These are phyloP conservation scores for Drosophila asahinai DNA, from an alignment of 1,140 invertebrate species.

Conservation along the genomic window DNA sequence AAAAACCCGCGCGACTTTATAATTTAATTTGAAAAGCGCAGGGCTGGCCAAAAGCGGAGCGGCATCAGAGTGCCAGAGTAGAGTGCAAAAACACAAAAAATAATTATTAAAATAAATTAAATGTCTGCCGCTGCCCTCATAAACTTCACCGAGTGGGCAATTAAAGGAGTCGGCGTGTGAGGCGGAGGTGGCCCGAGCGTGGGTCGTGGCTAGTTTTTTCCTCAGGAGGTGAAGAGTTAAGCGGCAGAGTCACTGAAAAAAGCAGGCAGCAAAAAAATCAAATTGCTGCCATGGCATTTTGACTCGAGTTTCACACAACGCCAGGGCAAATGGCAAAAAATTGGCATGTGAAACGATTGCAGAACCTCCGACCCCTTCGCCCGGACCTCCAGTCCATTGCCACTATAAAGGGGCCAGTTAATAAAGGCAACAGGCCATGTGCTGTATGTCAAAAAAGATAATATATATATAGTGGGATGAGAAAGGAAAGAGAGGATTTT, in stretches of 20 bases:
- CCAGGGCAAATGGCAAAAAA: constrained; percentile 39
- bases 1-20: constrained; percentile 69
- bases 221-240: constrained; percentile 42
- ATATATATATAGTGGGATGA: neutral
- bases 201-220: constrained; percentile 51
- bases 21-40: constrained; percentile 79
- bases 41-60: constrained; percentile 33
- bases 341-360: constrained; percentile 44
- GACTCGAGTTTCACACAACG: constrained; percentile 44
- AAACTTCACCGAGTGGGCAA: constrained; percentile 73
- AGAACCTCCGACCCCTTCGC: neutral
- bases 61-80: neutral
- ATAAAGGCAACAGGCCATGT: constrained; percentile 72
- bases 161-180: constrained; percentile 52
- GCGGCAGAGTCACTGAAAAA: constrained; percentile 19
- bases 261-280: constrained; percentile 25
- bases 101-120: constrained; percentile 83
- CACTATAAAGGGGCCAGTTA: constrained; percentile 63
- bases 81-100: constrained; percentile 53
- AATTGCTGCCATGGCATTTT: constrained; percentile 49
- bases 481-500: too few relatives aligned
- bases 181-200: constrained; percentile 1
- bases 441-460: constrained; percentile 46
- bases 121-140: constrained; percentile 77
- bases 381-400: constrained; percentile 14